These are phyloP conservation scores for Elephantulus edwardii DNA, from an alignment of 2,113 vertebrate species.

Conservation along the genomic window DNA sequence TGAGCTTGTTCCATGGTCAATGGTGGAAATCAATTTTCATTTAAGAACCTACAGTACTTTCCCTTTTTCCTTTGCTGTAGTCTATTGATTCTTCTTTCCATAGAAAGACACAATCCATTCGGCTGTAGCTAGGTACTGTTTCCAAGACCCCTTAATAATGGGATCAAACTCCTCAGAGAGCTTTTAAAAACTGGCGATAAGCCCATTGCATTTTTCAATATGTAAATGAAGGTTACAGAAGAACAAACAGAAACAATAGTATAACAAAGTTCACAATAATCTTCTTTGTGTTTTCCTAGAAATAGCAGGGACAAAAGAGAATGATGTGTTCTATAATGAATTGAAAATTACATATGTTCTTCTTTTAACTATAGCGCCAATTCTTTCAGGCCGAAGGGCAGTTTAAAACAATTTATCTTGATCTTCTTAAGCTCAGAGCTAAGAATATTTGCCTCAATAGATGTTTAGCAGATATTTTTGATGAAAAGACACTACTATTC, in stretches of 20 bases:
- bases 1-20: conserved; percentile 80
- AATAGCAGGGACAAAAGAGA: neutral
- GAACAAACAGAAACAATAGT: conserved; percentile 18
- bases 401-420: neutral
- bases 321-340: neutral
- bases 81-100: conserved; percentile 70
- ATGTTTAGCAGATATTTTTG: neutral
- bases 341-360: neutral
- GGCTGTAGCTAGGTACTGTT: conserved; percentile 48
- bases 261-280: neutral
- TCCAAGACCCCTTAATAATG: conserved; percentile 52
- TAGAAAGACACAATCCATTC: conserved; percentile 70
- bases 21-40: conserved; percentile 82
- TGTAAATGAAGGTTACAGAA: neutral
- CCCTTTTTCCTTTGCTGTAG: conserved; percentile 72
- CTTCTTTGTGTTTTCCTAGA: neutral
- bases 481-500: neutral
- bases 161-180: conserved; percentile 46
- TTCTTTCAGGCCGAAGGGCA: neutral
- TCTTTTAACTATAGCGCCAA: neutral
- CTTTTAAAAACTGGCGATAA: neutral
- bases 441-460: accelerated
- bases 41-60: conserved; percentile 77
- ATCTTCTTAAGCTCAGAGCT: neutral
- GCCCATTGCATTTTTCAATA: conserved; percentile 44